A percentile compares a stretch with the other conserved stretches of the same genome.
phyloP scores from a whole-genome alignment of 1,140 invertebrate genomes.

The Diabrotica virgifera region DNA sequence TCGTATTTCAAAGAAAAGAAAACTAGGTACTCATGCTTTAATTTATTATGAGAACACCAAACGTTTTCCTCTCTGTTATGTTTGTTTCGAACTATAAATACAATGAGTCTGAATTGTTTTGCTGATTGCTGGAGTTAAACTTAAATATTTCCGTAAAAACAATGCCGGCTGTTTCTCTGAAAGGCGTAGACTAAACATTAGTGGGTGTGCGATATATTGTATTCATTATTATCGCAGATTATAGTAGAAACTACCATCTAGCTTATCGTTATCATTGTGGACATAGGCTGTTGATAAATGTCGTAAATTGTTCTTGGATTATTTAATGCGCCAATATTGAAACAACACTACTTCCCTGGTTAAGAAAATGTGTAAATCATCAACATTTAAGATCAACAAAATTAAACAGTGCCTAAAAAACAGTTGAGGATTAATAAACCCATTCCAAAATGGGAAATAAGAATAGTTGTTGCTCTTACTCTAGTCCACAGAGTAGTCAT shows the following conservation, averaged over 20 bases:
- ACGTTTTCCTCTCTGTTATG: not conserved
- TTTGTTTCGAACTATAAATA: not conserved
- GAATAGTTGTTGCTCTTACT: slow-evolving; percentile 73
- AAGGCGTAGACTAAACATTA: slow-evolving; percentile 9
- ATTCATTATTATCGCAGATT: not conserved
- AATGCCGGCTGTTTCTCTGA: not conserved
- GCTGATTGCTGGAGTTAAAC: not conserved
- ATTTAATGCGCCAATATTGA: slow-evolving; percentile 17
- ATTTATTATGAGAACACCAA: not conserved
- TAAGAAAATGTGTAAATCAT: slow-evolving; percentile 16
- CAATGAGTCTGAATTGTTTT: not conserved
- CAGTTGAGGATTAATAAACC: slow-evolving; percentile 3
- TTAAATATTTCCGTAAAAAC: not conserved
- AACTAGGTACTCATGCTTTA: slow-evolving; percentile 3
- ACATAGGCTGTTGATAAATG: slow-evolving; percentile 16
- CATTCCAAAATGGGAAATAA: slow-evolving; percentile 66
- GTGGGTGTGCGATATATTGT: slow-evolving; percentile 17
- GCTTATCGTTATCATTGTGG: slow-evolving; percentile 18
- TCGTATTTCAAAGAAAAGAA: slow-evolving; percentile 5
- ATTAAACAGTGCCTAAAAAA: not conserved
- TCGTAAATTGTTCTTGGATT: slow-evolving; percentile 17
- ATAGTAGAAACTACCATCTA: not conserved
- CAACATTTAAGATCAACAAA: slow-evolving; percentile 7
- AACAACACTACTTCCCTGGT: not conserved
- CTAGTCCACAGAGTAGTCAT: slow-evolving; percentile 57